Evolutionary conservation across 2,888 invertebrate species (phyloP), one percentile per base, ranked within the genome.

Genomic region (Epinotia ramella): DNA sequence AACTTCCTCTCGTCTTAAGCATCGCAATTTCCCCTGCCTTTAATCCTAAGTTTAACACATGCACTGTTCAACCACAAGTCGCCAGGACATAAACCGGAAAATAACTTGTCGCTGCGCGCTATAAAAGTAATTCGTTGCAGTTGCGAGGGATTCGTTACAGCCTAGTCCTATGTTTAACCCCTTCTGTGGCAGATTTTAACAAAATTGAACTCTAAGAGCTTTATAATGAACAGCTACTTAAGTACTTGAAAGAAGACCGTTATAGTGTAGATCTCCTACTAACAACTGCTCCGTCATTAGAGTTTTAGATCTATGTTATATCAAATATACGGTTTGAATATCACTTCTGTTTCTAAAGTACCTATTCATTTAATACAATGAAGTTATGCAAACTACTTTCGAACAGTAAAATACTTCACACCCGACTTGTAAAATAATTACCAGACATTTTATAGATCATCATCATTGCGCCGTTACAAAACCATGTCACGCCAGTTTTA

Each of bases 41-140:
- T 53, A 60, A 46, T 60, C 46, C 62, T 62, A 76, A 72, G 71
- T 76, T 67, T 67, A 62, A 76, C 66, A 40, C 18, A 68, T 53
- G 62, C 53, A 60, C 40, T 62, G 53, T 60, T 59, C 60, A 73
- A 18, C 33, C 67, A 16, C 68, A 64, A 68, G 63, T 73, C 24
- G 59, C 60, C 73, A 53, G 60, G 56, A 66, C 75, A 66, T 71
- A 71, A 76, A 76, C 77, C 72, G 75, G 74, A 76, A 77, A 80
- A 80, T 78, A 79, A 80, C 80, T 71, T 78, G 80, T 78, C 82
- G 79, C 68, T 67, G 59, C 67, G 76, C 78, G 81, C 77, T 80
- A 82, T 88, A 84, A 88, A 88, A 82, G 79, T 83, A 80, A 87
- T 88, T 88, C 84, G 88, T 83, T 84, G 81, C 86, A 83, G 83